Conservation (phyloP, 1,140 invertebrate genomes). For the Cheumatopsyche charites region DNA sequence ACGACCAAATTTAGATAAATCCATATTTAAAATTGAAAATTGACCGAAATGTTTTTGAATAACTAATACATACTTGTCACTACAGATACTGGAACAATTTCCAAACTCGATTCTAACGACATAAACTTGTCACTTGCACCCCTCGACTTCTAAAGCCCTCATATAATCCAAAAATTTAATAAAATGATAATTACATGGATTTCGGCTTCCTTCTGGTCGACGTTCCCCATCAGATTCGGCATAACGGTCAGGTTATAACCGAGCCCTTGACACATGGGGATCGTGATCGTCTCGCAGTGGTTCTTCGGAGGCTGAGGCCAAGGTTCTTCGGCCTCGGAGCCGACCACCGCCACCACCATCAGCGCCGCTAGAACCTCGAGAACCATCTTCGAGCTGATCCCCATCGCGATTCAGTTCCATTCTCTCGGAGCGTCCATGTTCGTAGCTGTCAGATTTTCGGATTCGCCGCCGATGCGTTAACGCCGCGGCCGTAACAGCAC, state of each 20-base stretch:
- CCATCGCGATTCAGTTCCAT: background rate
- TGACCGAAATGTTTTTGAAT: too few relatives aligned
- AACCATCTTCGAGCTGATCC: background rate
- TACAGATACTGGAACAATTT: too few relatives aligned
- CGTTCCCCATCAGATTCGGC: conserved; percentile 83
- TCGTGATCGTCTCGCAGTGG: conserved; percentile 80
- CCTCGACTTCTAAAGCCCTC: too few relatives aligned
- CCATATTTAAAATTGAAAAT: too few relatives aligned
- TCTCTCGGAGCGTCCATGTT: background rate
- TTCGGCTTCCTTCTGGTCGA: conserved; percentile 75
- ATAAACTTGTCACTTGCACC: too few relatives aligned
- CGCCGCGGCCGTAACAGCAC: background rate
- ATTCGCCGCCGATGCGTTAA: background rate
- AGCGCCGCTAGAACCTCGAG: background rate
- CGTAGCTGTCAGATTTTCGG: background rate
- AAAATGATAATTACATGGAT: conserved; percentile 62
- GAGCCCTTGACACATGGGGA: conserved; percentile 81
- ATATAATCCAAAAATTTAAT: background rate
- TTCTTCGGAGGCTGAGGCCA: conserved; percentile 51
- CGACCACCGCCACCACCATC: background rate
- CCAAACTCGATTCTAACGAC: too few relatives aligned
- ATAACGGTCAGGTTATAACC: conserved; percentile 89
- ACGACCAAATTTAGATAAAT: too few relatives aligned
- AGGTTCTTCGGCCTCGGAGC: background rate
- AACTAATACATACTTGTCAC: too few relatives aligned